Conservation (phyloP, 2,113 vertebrate species). For the Camelus dromedarius region DNA sequence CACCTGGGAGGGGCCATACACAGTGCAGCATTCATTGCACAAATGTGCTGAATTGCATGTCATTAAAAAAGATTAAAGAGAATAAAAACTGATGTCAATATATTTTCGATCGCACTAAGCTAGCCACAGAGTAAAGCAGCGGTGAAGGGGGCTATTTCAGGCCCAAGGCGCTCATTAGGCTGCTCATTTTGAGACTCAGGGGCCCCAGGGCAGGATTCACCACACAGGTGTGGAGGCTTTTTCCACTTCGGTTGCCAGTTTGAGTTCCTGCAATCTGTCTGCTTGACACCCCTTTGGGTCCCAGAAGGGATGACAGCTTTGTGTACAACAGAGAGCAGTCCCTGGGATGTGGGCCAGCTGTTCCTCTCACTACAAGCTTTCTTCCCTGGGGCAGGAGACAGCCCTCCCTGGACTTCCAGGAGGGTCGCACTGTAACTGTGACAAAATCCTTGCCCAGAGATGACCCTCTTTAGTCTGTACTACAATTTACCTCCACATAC, state of each 20-base stretch:
- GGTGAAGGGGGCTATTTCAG: background rate
- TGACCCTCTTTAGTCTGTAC: background rate
- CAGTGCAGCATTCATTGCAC: background rate
- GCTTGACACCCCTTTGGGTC: background rate
- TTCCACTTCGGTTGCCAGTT: background rate
- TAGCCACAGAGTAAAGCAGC: background rate
- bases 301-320: background rate
- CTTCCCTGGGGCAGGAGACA: background rate
- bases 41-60: background rate
- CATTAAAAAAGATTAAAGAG: background rate
- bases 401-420: background rate
- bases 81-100: background rate
- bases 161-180: background rate
- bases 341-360: background rate
- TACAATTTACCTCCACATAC: background rate
- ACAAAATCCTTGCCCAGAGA: background rate
- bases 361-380: background rate
- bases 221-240: background rate
- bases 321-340: background rate
- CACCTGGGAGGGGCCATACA: fast-evolving
- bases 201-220: fast-evolving
- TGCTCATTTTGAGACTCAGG: background rate
- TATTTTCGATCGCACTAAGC: background rate
- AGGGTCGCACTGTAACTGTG: background rate
- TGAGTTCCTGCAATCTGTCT: background rate